Percentiles rank a stretch among this genome's conserved stretches.
Evolutionary conservation across 2,113 vertebrate species (phyloP).

Genomic region (Oreochromis aureus): DNA sequence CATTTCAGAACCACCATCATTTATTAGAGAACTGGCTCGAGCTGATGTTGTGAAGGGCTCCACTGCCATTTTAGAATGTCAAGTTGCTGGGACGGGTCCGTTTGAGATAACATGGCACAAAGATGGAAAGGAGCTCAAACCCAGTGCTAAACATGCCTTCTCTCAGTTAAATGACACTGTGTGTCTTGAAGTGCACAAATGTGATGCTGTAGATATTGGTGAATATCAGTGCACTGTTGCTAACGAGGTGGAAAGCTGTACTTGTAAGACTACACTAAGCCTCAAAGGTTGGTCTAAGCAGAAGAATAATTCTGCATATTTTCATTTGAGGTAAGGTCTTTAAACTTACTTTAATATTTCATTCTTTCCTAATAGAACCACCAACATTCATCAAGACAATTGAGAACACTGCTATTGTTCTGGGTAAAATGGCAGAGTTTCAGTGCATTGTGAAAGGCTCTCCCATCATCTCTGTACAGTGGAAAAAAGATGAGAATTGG

Average conservation of each 20-base stretch:
- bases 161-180: constrained; percentile 75
- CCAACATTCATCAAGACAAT: constrained; percentile 85
- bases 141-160: constrained; percentile 84
- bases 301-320: neutral
- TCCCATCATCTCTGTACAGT: constrained; percentile 83
- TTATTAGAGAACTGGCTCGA: constrained; percentile 78
- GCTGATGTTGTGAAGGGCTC: constrained; percentile 82
- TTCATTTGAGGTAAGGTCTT: neutral
- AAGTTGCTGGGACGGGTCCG: constrained; percentile 83
- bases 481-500: constrained; percentile 93
- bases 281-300: constrained; percentile 87
- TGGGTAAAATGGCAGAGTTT: constrained; percentile 83
- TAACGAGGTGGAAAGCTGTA: constrained; percentile 90
- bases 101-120: constrained; percentile 92
- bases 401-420: constrained; percentile 79
- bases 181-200: constrained; percentile 83
- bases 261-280: constrained; percentile 79
- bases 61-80: constrained; percentile 79
- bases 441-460: constrained; percentile 81
- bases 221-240: constrained; percentile 89
- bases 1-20: constrained; percentile 84
- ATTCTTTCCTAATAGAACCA: constrained; percentile 76
- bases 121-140: constrained; percentile 88
- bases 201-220: constrained; percentile 84
- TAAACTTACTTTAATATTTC: constrained; percentile 11